Conservation (phyloP, 2,888 invertebrate species). For the Drosophila recens region DNA sequence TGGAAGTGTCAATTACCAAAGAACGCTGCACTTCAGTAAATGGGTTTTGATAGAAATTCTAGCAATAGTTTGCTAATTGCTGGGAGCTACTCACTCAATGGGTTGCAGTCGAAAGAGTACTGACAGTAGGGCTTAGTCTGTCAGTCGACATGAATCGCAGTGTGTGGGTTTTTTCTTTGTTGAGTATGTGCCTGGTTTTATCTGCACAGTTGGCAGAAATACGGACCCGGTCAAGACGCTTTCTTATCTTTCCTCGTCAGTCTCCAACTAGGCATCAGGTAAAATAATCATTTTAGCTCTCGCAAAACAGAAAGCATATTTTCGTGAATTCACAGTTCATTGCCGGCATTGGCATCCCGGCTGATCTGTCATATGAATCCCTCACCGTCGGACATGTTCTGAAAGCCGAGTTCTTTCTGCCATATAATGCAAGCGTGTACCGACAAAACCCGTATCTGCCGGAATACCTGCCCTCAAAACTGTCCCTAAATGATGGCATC, state of each 20-base stretch:
- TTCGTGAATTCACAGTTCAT: conserved; percentile 66
- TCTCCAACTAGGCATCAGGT: conserved; percentile 82
- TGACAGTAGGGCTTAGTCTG: conserved; percentile 17
- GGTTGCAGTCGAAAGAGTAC: not conserved
- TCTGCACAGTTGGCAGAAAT: conserved; percentile 5
- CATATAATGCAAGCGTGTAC: conserved; percentile 77
- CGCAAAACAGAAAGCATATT: not conserved
- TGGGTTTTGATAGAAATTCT: conserved; percentile 21
- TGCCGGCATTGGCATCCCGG: conserved; percentile 82
- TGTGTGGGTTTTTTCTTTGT: conserved; percentile 22
- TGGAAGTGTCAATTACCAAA: conserved; percentile 31
- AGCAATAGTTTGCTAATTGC: conserved; percentile 32
- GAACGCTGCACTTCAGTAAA: conserved; percentile 9
- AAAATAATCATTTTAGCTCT: not conserved
- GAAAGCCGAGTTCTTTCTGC: conserved; percentile 76
- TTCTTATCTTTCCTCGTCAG: conserved; percentile 79
- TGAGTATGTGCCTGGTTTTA: conserved; percentile 10
- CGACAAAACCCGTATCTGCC: conserved; percentile 80
- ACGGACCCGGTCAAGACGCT: conserved; percentile 63
- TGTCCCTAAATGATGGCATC: not conserved
- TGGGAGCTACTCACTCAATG: not conserved
- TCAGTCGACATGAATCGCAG: conserved; percentile 30
- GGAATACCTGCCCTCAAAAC: conserved; percentile 65
- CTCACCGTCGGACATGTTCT: conserved; percentile 79
- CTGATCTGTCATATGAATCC: conserved; percentile 80